Base-by-base conservation (phyloP, 1,140 invertebrate genomes). In the Coenobita brevimanus region DNA sequence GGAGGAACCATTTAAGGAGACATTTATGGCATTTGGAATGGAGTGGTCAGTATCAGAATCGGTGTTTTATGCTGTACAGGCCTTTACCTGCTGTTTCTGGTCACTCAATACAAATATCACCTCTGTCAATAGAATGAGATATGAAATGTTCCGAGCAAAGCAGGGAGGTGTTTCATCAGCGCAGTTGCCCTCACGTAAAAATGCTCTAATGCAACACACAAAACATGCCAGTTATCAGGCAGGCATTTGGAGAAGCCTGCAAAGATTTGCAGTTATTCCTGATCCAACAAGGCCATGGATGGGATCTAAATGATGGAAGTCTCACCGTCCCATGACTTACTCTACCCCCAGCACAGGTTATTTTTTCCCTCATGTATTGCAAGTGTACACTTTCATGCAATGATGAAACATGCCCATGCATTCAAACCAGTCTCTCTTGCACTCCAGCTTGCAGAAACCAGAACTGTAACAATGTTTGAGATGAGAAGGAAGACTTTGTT, bases 11-110 rank as follows among this genome's bases (percentile, higher is more conserved):
- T 67, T 6, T 50, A 50, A 50, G 46, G 46, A 50, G 46, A 50
- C 46, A 50, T n/a, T 57, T 57, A n/a, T 67, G 62, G 62, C 8
- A 67, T 67, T 67, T 67, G 62, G 62, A 67, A 67, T 24, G n/a
- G 62, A 67, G 62, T 67, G 62, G 62, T 67, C 62, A n/a, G 62
- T 67, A 67, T 67, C n/a, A 67, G 21, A 67, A 67, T 67, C 62
- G 30, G 62, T 67, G 62, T 67, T 67, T 67, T 6, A 67, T 67
- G 62, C 62, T 67, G 62, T 33, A 24, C 62, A 67, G 30, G 30
- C n/a, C 30, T 67, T 67, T 67, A 67, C 62, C n/a, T 67, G 30
- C 6, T 67, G 62, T 8, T n/a, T 33, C 30, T 24, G 8, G 6
- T n/a, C 30, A n/a, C 30, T 67, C 62, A 67, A 67, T 33, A 67